Conservation (phyloP, 2,888 invertebrate species). For the Eucera pruinosa region DNA sequence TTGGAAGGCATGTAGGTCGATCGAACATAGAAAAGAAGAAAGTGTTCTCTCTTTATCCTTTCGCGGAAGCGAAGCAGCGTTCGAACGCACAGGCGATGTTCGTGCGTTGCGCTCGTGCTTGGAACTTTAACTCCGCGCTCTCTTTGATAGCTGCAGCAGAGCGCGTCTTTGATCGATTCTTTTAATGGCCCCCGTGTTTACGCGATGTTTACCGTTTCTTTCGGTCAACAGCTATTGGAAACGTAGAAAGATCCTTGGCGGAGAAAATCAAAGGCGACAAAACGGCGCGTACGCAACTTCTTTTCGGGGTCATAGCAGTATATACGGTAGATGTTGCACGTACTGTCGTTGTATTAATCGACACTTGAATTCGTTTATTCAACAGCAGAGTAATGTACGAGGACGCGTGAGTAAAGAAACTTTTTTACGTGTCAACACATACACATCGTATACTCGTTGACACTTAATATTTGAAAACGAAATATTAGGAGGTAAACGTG, state of each 20-base stretch:
- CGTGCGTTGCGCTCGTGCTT: conserved; percentile 8
- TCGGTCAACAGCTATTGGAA: background rate
- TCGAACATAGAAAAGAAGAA: conserved; percentile 42
- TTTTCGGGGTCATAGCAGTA: background rate
- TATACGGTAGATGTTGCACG: no score
- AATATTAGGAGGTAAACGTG: no score
- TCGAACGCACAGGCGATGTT: no score
- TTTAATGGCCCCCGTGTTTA: background rate
- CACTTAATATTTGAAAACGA: no score
- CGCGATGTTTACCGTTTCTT: background rate
- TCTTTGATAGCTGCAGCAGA: background rate
- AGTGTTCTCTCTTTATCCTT: conserved; percentile 29
- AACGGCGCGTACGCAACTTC: background rate
- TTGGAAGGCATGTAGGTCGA: conserved; percentile 54
- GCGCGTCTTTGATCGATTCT: background rate
- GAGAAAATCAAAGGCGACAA: background rate
- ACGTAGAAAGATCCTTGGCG: background rate
- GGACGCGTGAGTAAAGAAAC: no score
- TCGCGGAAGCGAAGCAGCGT: conserved; percentile 28
- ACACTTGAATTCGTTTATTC: no score
- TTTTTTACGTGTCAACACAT: no score
- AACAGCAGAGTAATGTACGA: no score
- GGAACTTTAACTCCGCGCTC: conserved; percentile 20
- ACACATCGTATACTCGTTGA: no score
- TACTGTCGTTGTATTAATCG: no score